These are phyloP conservation scores for Premnoplex brunnescens DNA, from an alignment of 2,797 vertebrate species.

Conservation along the genomic window DNA sequence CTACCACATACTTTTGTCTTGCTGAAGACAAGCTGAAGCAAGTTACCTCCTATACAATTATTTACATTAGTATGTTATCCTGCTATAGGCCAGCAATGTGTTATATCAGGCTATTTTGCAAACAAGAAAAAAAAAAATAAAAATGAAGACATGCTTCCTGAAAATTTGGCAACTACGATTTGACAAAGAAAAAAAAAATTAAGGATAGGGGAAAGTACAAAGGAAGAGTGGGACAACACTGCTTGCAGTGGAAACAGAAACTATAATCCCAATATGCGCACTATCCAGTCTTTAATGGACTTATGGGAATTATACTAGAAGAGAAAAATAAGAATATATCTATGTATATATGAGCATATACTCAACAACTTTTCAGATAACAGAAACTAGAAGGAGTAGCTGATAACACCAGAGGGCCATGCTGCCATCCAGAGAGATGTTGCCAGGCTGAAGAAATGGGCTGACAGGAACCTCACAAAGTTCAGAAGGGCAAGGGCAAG, in stretches of 20 bases:
- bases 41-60: not conserved
- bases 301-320: not conserved
- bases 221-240: not conserved
- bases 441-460: not conserved
- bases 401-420: not conserved
- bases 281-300: too few relatives aligned
- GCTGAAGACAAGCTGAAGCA: not conserved
- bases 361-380: not conserved
- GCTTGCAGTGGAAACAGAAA: not conserved
- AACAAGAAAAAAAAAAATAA: not conserved
- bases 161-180: not conserved
- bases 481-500: not conserved
- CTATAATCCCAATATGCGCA: not conserved
- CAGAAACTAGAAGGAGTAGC: not conserved
- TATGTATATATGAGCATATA: not conserved
- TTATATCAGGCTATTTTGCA: not conserved
- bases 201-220: not conserved
- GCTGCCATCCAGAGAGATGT: too few relatives aligned
- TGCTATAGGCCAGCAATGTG: not conserved
- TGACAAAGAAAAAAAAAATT: not conserved
- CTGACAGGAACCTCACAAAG: not conserved
- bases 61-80: not conserved
- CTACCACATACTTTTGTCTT: not conserved
- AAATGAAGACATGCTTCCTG: not conserved
- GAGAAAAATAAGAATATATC: not conserved